Conservation (phyloP, 2,113 vertebrate genomes). For the Sinocyclocheilus rhinocerous region DNA sequence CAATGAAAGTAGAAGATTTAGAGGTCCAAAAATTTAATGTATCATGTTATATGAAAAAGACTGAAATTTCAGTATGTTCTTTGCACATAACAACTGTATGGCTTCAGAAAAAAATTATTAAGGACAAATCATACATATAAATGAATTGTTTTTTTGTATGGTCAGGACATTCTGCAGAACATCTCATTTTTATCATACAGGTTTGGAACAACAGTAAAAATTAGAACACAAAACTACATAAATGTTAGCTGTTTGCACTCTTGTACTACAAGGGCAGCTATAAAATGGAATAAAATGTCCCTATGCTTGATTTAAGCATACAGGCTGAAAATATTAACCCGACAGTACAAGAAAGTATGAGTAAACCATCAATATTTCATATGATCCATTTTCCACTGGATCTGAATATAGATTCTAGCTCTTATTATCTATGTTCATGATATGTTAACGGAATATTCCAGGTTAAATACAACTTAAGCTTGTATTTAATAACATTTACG, state of each 20-base stretch:
- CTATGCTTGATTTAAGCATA: background rate
- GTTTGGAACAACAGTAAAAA: background rate
- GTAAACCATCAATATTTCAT: background rate
- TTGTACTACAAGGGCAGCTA: background rate
- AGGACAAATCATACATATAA: background rate
- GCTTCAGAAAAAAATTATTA: background rate
- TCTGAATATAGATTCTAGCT: background rate
- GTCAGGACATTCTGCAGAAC: background rate
- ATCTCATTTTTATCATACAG: background rate
- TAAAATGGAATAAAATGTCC: background rate
- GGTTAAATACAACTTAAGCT: conserved; percentile 3
- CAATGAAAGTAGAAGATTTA: background rate
- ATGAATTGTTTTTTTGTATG: background rate
- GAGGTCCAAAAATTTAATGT: background rate
- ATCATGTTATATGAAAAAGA: background rate
- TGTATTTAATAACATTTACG: too few species aligned
- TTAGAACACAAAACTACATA: background rate
- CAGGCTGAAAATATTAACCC: background rate
- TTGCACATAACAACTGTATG: background rate
- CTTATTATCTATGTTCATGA: background rate
- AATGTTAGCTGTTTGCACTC: background rate
- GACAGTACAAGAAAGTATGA: background rate
- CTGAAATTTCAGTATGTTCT: background rate
- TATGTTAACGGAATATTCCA: background rate
- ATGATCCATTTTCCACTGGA: background rate